Conservation (phyloP, 2,888 invertebrate genomes). For the Anodontia alba region DNA sequence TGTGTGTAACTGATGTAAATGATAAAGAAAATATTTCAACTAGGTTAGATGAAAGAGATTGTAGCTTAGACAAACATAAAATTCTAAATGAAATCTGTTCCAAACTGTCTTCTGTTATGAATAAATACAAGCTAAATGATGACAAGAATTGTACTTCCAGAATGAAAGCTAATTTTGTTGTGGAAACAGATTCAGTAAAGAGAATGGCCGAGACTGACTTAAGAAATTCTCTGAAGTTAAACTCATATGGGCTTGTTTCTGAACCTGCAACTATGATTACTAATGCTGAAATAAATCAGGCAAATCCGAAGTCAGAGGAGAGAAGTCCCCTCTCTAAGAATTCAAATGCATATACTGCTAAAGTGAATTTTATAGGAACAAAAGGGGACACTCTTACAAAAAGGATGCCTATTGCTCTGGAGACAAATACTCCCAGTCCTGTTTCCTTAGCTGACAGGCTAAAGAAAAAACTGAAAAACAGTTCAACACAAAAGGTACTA, state of each 20-base stretch:
- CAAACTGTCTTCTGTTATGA: neutral
- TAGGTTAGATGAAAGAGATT: neutral
- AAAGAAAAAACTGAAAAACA: constrained; percentile 43
- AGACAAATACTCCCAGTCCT: constrained; percentile 34
- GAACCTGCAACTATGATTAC: too few relatives aligned
- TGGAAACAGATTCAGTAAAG: too few relatives aligned
- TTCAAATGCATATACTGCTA: neutral
- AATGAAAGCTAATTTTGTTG: too few relatives aligned
- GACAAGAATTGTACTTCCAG: neutral
- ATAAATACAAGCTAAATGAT: neutral
- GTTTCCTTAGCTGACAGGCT: constrained; percentile 51
- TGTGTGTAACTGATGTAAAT: neutral
- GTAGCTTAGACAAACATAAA: neutral
- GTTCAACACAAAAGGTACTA: constrained; percentile 42
- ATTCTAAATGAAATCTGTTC: neutral
- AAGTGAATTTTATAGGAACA: neutral
- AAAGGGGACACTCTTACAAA: neutral
- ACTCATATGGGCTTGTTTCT: too few relatives aligned
- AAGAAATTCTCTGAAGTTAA: too few relatives aligned
- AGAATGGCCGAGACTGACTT: too few relatives aligned
- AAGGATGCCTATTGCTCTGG: neutral
- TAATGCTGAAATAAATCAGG: neutral
- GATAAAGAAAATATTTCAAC: neutral
- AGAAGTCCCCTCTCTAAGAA: neutral
- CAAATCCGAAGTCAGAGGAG: neutral